A percentile compares a stretch with the other conserved stretches of the same genome.
Conservation (phyloP, 2,797 vertebrate genomes). For the Rhinatrema bivittatum region DNA sequence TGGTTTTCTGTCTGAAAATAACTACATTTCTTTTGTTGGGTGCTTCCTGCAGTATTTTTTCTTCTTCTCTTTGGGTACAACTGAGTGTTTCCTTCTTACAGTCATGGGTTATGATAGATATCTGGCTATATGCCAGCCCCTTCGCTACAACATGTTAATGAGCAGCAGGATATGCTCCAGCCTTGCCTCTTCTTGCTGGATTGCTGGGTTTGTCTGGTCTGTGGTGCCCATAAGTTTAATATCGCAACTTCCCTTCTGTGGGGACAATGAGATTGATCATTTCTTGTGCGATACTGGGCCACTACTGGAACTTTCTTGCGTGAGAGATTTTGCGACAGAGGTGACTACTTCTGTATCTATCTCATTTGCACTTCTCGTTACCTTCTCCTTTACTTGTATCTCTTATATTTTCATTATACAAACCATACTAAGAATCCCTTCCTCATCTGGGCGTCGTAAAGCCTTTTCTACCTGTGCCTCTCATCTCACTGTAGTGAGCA, state of each 20-base stretch:
- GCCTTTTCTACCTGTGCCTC: conserved; percentile 16
- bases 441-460: background rate
- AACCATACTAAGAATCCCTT: background rate
- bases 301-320: conserved; percentile 10
- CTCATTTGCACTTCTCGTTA: too few relatives aligned
- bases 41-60: conserved; percentile 11
- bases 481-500: conserved; percentile 19
- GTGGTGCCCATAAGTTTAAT: conserved; percentile 5
- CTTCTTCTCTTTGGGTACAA: conserved; percentile 5
- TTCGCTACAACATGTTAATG: conserved; percentile 4
- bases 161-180: background rate
- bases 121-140: conserved; percentile 8
- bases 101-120: conserved; percentile 17
- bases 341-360: too few relatives aligned
- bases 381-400: conserved; percentile 13
- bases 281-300: conserved; percentile 16
- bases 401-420: conserved; percentile 23
- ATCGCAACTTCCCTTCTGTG: conserved; percentile 1
- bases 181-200: background rate
- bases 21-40: background rate
- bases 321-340: too few relatives aligned
- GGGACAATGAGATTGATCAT: conserved; percentile 8
- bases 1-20: too few relatives aligned
- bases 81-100: conserved; percentile 9
- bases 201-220: conserved; percentile 2